Conservation (phyloP, 2,888 invertebrate species). For the Hemistola chrysoprasaria region DNA sequence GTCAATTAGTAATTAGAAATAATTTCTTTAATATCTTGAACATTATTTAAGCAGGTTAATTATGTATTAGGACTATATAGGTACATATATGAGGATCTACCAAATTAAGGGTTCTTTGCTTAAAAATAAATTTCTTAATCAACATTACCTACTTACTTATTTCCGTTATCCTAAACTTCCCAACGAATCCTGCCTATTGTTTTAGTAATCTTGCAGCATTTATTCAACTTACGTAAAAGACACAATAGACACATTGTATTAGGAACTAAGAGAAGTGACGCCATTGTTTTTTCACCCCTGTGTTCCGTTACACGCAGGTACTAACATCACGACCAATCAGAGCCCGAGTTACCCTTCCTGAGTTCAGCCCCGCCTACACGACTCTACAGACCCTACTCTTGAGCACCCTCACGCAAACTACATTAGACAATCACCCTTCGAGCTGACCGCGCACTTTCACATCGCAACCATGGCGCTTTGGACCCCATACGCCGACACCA, state of each 20-base stretch:
- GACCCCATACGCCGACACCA: constrained; percentile 63
- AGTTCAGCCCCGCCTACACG: constrained; percentile 26
- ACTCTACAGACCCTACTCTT: constrained; percentile 27
- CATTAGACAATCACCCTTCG: constrained; percentile 32
- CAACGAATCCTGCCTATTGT: too few species aligned
- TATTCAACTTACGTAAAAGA: too few species aligned
- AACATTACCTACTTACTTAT: too few species aligned
- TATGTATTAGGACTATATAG: too few species aligned
- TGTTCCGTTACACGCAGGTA: constrained; percentile 30
- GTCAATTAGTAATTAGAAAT: neutral
- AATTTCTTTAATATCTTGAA: too few species aligned
- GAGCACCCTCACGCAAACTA: constrained; percentile 24
- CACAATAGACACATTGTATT: constrained; percentile 14
- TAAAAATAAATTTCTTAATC: too few species aligned
- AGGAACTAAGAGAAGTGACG: constrained; percentile 7
- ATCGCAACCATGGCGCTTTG: constrained; percentile 52
- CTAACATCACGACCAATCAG: constrained; percentile 7
- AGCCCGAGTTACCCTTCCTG: constrained; percentile 11
- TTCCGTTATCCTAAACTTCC: too few species aligned
- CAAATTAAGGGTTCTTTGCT: too few species aligned
- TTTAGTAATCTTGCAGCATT: too few species aligned
- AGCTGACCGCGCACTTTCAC: constrained; percentile 17
- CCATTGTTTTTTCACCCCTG: constrained; percentile 29
- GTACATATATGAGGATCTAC: too few species aligned
- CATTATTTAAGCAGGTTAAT: too few species aligned